Conservation (phyloP, 2,797 vertebrate genomes). For the Scleropages formosus region DNA sequence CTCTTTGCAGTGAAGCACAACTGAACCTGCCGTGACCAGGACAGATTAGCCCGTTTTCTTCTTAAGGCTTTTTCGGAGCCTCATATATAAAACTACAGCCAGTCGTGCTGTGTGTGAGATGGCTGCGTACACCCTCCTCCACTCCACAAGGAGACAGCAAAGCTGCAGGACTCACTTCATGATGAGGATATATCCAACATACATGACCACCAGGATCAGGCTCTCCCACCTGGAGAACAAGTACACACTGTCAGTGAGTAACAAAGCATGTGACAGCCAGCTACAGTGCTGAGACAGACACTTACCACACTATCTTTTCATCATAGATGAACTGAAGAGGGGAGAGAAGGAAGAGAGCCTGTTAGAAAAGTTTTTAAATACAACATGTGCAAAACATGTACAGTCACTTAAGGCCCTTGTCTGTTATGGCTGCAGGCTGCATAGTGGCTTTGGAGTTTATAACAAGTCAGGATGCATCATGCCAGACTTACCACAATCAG, state of each 20-base stretch:
- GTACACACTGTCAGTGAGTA: neutral
- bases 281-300: neutral
- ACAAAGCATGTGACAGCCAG: neutral
- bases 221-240: conserved; percentile 71
- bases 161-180: conserved; percentile 70
- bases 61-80: neutral
- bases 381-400: no score
- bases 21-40: no score
- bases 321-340: conserved; percentile 56
- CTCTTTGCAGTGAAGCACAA: no score
- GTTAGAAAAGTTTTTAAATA: neutral
- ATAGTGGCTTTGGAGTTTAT: no score
- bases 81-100: neutral
- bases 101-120: neutral
- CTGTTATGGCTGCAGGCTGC: no score
- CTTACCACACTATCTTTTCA: conserved; percentile 76
- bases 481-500: conserved; percentile 86
- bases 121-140: neutral
- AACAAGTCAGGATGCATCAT: no score
- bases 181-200: conserved; percentile 71
- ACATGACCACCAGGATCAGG: conserved; percentile 73
- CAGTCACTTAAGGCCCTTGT: no score
- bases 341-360: neutral
- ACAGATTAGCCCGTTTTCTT: no score
- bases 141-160: neutral